phyloP scores from a whole-genome alignment of 2,888 invertebrate species.

The Hirtodrosophila trivittata region DNA sequence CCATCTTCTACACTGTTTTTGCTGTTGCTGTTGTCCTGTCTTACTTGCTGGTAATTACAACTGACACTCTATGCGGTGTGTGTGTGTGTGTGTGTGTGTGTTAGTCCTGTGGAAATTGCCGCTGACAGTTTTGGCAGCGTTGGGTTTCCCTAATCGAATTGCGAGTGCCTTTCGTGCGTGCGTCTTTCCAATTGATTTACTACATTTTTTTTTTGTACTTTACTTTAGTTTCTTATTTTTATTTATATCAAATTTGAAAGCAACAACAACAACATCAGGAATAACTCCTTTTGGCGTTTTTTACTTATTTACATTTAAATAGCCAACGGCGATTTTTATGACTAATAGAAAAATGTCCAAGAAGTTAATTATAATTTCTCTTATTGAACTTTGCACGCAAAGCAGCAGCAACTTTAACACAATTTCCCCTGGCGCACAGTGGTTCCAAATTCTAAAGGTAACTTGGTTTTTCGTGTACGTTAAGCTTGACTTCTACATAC shows the following conservation, averaged over 20 bases:
- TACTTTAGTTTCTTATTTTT: background rate
- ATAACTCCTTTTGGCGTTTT: background rate
- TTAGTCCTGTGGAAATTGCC: conserved; percentile 45
- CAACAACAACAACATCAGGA: conserved; percentile 1
- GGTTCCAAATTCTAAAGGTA: background rate
- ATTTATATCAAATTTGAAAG: conserved; percentile 9
- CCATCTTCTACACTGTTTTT: background rate
- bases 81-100: conserved; percentile 8
- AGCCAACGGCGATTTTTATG: conserved; percentile 4
- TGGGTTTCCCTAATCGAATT: conserved; percentile 66
- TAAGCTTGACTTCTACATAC: no score
- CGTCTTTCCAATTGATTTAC: conserved; percentile 49
- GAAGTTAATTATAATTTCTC: conserved; percentile 39
- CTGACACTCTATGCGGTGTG: conserved; percentile 25
- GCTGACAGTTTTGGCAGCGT: conserved; percentile 62
- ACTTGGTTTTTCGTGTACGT: no score
- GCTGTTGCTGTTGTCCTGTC: conserved; percentile 1
- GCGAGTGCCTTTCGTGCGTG: conserved; percentile 57
- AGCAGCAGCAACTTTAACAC: conserved; percentile 14
- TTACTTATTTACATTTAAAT: conserved; percentile 5
- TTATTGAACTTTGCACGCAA: conserved; percentile 49
- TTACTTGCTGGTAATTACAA: conserved; percentile 39
- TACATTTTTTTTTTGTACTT: conserved; percentile 26
- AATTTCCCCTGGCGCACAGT: conserved; percentile 7
- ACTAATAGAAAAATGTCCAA: conserved; percentile 8